These are phyloP conservation scores for Archivesica marissinica DNA, from an alignment of 1,140 invertebrate species.

Conservation along the genomic window DNA sequence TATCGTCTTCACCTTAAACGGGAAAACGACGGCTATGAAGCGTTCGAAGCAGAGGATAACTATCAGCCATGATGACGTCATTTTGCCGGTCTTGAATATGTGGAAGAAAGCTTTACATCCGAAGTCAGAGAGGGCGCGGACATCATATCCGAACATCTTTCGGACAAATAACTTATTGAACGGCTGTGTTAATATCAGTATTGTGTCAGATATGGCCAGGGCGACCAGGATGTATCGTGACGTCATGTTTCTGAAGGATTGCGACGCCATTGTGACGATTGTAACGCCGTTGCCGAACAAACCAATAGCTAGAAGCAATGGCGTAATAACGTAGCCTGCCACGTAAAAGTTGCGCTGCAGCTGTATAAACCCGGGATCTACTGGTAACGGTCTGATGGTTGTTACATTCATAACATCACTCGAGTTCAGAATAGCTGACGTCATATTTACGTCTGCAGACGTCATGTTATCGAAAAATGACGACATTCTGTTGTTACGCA, in stretches of 20 bases:
- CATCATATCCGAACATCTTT: slow-evolving; percentile 59
- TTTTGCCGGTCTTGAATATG: slow-evolving; percentile 62
- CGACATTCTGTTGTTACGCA: background rate
- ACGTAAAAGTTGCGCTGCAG: slow-evolving; percentile 3
- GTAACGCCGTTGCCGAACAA: slow-evolving; percentile 38
- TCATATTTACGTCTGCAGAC: background rate
- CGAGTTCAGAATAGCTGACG: background rate
- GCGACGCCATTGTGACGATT: slow-evolving; percentile 25
- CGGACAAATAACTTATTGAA: slow-evolving; percentile 61
- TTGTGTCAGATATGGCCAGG: slow-evolving; percentile 59
- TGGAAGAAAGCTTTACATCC: slow-evolving; percentile 66
- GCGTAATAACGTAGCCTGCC: slow-evolving; percentile 9
- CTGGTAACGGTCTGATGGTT: background rate
- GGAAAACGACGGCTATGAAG: slow-evolving; percentile 68
- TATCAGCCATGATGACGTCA: slow-evolving; percentile 71
- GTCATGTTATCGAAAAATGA: background rate
- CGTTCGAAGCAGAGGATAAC: slow-evolving; percentile 66
- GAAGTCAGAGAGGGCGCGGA: slow-evolving; percentile 48
- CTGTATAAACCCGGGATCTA: background rate
- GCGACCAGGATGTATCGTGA: slow-evolving; percentile 46
- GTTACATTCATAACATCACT: background rate
- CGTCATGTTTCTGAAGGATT: slow-evolving; percentile 33
- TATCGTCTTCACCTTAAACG: slow-evolving; percentile 61
- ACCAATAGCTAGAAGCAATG: slow-evolving; percentile 9
- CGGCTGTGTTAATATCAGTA: slow-evolving; percentile 50